phyloP scores from a whole-genome alignment of 2,888 invertebrate genomes.

The Caenorhabditis angaria region DNA sequence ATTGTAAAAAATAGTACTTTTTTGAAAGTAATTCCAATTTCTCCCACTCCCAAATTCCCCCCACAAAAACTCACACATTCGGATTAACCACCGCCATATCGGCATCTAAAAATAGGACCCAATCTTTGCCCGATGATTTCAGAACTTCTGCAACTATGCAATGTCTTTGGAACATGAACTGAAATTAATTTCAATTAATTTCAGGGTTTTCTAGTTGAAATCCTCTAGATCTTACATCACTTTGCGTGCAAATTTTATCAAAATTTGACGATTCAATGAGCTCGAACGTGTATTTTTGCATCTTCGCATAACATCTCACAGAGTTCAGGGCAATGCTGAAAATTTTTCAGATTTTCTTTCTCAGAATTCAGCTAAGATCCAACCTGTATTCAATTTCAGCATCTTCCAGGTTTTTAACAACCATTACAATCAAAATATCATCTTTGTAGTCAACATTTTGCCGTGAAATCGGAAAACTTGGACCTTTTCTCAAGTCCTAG shows the following conservation, averaged over 20 bases:
- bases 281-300: constrained; percentile 17
- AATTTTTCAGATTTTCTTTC: background rate
- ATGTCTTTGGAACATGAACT: constrained; percentile 68
- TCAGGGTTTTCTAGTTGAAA: constrained; percentile 10
- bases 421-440: constrained; percentile 9
- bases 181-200: background rate
- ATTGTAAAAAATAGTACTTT: background rate
- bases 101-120: constrained; percentile 48
- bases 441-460: background rate
- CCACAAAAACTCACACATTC: constrained; percentile 25
- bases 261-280: constrained; percentile 15
- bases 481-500: background rate
- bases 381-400: constrained; percentile 23
- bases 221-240: constrained; percentile 12
- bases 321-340: constrained; percentile 18
- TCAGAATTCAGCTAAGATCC: background rate
- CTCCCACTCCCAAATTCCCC: background rate
- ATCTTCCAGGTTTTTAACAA: constrained; percentile 6
- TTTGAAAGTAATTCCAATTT: background rate
- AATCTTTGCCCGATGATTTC: constrained; percentile 34
- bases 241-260: constrained; percentile 21
- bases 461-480: background rate
- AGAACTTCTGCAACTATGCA: constrained; percentile 51
- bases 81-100: constrained; percentile 52
- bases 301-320: constrained; percentile 18